Evolutionary conservation across 2,888 invertebrate genomes (phyloP).

Genomic region (Operophtera brumata): DNA sequence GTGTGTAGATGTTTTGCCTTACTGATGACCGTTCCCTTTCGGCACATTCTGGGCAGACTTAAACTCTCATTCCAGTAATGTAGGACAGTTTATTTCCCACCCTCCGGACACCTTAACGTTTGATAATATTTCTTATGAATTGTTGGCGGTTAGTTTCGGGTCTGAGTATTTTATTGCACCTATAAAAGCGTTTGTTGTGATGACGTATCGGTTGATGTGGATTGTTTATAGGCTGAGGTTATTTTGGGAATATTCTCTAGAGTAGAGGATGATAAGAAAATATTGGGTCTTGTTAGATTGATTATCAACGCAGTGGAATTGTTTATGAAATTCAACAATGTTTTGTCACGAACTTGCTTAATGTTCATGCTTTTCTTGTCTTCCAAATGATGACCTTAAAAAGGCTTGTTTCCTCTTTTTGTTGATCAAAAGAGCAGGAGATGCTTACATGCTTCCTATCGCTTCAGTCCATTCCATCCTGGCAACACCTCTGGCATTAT

Average conservation of each 20-base stretch:
- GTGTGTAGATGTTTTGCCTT: slow-evolving; percentile 52
- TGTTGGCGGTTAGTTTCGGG: slow-evolving; percentile 43
- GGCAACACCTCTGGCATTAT: slow-evolving; percentile 4
- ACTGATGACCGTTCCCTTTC: slow-evolving; percentile 54
- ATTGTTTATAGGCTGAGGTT: slow-evolving; percentile 17
- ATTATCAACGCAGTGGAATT: not conserved
- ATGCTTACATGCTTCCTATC: not conserved
- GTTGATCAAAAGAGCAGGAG: too few relatives aligned
- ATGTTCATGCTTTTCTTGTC: too few relatives aligned
- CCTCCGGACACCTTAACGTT: slow-evolving; percentile 52
- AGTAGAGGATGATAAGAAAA: not conserved
- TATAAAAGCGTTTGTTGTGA: slow-evolving; percentile 31
- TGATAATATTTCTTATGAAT: slow-evolving; percentile 63
- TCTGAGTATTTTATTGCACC: slow-evolving; percentile 42
- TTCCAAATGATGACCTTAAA: too few relatives aligned
- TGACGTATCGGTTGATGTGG: slow-evolving; percentile 30
- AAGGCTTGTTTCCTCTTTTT: too few relatives aligned
- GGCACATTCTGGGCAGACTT: slow-evolving; percentile 69
- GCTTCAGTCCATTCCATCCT: not conserved
- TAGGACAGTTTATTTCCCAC: slow-evolving; percentile 68
- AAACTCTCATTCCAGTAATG: slow-evolving; percentile 73
- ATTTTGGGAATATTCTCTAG: slow-evolving; percentile 14
- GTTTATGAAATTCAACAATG: too few relatives aligned
- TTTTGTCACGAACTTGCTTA: too few relatives aligned
- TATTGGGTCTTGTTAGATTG: slow-evolving; percentile 1